A percentile compares a stretch with the other conserved stretches of the same genome.
These are phyloP conservation scores for Callorhinus ursinus DNA, from an alignment of 2,113 vertebrate genomes.

Conservation along the genomic window DNA sequence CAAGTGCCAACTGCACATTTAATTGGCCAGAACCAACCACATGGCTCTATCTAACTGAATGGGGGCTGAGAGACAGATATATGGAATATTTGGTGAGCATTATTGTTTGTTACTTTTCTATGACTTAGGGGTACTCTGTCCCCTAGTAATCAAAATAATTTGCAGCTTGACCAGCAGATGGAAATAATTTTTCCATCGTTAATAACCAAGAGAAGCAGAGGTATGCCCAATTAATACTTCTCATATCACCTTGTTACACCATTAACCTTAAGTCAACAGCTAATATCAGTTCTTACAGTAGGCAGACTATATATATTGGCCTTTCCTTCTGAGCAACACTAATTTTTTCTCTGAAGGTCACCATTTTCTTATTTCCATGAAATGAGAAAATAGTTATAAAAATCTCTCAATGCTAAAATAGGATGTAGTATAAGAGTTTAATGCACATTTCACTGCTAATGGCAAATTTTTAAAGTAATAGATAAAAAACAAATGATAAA, in stretches of 20 bases:
- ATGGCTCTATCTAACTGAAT: background rate
- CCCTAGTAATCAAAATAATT: background rate
- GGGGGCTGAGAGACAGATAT: background rate
- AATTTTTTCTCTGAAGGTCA: constrained; percentile 6
- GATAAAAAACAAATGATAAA: background rate
- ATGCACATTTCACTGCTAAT: background rate
- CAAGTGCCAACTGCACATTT: background rate
- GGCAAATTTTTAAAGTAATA: background rate
- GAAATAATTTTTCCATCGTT: constrained; percentile 16
- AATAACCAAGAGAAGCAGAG: background rate
- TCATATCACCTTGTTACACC: background rate
- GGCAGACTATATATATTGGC: background rate
- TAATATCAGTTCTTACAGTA: background rate
- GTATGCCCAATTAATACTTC: background rate
- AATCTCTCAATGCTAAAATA: background rate
- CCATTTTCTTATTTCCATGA: constrained; percentile 24
- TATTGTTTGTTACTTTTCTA: background rate
- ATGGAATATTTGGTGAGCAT: background rate
- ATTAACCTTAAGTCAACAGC: background rate
- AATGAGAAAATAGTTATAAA: constrained; percentile 3
- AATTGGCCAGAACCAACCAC: background rate
- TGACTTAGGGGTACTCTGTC: background rate
- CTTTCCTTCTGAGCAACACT: background rate
- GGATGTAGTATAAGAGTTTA: background rate
- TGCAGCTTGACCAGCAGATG: background rate